Conservation (phyloP, 2,888 invertebrate species). For the Antheraea assamensis region DNA sequence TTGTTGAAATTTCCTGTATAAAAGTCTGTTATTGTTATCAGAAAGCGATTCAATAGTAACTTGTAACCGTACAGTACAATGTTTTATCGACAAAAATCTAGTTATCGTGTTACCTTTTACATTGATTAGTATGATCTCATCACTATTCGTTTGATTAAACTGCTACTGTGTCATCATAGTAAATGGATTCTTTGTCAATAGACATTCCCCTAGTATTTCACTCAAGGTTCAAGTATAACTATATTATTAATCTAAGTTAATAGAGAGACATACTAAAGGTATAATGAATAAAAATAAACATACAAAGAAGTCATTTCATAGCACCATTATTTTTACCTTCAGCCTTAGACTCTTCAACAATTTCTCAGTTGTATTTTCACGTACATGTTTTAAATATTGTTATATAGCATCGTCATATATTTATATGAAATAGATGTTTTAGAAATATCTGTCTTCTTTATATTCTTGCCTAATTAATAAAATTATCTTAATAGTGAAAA, state of each 20-base stretch:
- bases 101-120: neutral
- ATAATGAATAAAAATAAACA: neutral
- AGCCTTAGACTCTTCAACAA: no score
- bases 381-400: no score
- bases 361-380: no score
- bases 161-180: conserved; percentile 23
- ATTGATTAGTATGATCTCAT: conserved; percentile 28
- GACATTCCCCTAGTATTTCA: neutral
- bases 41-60: neutral
- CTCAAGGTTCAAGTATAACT: neutral
- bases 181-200: conserved; percentile 29
- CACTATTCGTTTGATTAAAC: conserved; percentile 35
- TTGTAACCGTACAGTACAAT: neutral
- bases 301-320: neutral
- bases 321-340: neutral
- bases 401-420: neutral
- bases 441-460: conserved; percentile 2
- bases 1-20: neutral
- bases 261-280: neutral
- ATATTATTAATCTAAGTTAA: neutral
- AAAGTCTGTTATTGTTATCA: neutral
- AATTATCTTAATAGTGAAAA: neutral
- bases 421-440: neutral
- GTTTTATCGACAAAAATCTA: conserved; percentile 2
- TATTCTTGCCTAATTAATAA: neutral